Percentiles rank a stretch among this genome's conserved stretches.
Evolutionary conservation across 2,797 vertebrate genomes (phyloP).

Genomic region (Syncerus caffer): DNA sequence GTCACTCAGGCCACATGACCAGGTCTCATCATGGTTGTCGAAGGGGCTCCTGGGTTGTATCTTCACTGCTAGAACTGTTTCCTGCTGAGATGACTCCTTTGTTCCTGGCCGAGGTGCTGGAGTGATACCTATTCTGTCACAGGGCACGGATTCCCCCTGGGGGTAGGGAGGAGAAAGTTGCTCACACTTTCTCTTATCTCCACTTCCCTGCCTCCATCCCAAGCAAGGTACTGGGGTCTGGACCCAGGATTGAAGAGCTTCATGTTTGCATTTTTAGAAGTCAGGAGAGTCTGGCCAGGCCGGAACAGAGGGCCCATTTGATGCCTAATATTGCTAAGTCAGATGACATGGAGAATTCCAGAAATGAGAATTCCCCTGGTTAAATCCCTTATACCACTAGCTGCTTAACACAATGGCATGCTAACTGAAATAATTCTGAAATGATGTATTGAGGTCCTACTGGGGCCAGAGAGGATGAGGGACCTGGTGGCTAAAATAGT

Average conservation of each 20-base stretch:
- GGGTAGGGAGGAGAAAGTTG: not conserved
- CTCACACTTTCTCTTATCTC: not conserved
- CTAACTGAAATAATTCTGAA: not conserved
- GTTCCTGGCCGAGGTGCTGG: not conserved
- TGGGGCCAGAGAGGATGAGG: not conserved
- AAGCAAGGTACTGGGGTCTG: not conserved
- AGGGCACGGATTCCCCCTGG: not conserved
- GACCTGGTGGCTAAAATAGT: not conserved
- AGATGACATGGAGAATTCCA: slow-evolving; percentile 9
- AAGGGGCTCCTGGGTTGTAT: not conserved
- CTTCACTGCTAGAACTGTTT: not conserved
- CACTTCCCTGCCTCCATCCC: not conserved
- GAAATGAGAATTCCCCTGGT: slow-evolving; percentile 37
- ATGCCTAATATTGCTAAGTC: not conserved
- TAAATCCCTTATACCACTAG: not conserved
- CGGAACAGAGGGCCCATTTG: not conserved
- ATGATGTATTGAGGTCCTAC: not conserved
- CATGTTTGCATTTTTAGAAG: not conserved
- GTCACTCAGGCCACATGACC: not conserved
- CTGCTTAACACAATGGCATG: not conserved
- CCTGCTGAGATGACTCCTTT: not conserved
- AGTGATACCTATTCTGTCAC: not conserved
- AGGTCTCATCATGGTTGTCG: not conserved
- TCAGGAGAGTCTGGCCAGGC: not conserved
- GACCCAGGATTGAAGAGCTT: not conserved